These are phyloP conservation scores for Euclidia mi DNA, from an alignment of 2,888 invertebrate genomes.

Conservation along the genomic window DNA sequence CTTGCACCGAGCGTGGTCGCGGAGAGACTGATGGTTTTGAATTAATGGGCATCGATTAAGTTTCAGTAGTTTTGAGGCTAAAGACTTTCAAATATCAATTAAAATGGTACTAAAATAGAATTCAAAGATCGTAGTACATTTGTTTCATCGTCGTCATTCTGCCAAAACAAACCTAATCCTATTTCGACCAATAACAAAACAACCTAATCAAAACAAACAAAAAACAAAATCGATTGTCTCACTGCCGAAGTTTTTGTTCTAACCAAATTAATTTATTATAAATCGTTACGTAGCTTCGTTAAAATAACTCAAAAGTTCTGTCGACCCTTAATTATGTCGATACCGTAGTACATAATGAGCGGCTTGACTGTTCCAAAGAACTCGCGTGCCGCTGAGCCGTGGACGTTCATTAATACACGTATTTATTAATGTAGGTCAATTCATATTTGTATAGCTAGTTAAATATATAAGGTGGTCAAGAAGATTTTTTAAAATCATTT, in stretches of 20 bases:
- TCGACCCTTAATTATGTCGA: slow-evolving; percentile 3
- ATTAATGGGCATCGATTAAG: too few relatives aligned
- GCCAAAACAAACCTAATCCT: neutral
- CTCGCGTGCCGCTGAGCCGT: neutral
- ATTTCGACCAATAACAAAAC: neutral
- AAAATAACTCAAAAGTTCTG: slow-evolving; percentile 1
- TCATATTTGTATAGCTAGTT: neutral
- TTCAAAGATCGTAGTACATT: too few relatives aligned
- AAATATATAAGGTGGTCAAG: too few relatives aligned
- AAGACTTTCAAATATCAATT: too few relatives aligned
- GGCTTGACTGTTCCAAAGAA: slow-evolving; percentile 1
- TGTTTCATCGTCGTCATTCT: too few relatives aligned
- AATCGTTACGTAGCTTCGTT: neutral
- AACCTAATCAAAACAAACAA: neutral
- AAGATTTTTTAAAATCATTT: too few relatives aligned
- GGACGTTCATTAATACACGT: neutral
- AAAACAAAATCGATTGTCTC: neutral
- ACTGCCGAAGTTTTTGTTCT: neutral
- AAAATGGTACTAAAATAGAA: too few relatives aligned
- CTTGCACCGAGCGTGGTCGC: too few relatives aligned
- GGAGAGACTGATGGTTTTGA: too few relatives aligned
- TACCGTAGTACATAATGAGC: neutral
- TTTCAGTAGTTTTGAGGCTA: too few relatives aligned
- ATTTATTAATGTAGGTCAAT: neutral
- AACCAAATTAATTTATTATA: slow-evolving; percentile 1